A percentile compares a stretch with the other conserved stretches of the same genome.
Conservation (phyloP, 2,888 invertebrate species). For the Ectemnius continuus region DNA sequence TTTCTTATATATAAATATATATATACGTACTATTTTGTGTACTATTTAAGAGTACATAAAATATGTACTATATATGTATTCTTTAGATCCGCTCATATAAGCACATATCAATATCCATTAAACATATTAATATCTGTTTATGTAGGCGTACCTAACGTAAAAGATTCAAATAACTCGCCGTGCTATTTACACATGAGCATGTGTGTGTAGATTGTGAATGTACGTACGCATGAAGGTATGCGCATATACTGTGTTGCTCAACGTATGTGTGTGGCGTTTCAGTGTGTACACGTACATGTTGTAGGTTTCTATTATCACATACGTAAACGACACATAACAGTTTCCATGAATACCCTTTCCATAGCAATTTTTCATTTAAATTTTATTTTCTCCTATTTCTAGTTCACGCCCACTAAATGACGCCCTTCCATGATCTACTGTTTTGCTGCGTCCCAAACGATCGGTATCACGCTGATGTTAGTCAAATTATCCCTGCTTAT, state of each 20-base stretch:
- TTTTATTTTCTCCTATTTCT: constrained; percentile 31
- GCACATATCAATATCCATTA: constrained; percentile 8
- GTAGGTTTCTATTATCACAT: constrained; percentile 55
- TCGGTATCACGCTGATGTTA: constrained; percentile 39
- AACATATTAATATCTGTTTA: background rate
- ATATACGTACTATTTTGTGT: constrained; percentile 25
- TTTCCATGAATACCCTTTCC: constrained; percentile 45
- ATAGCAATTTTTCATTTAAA: constrained; percentile 29
- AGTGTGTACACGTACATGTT: too few relatives aligned
- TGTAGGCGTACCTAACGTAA: constrained; percentile 16
- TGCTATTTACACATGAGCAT: constrained; percentile 53
- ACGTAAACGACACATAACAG: constrained; percentile 63
- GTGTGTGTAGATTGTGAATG: constrained; percentile 35
- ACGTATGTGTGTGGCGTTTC: constrained; percentile 36
- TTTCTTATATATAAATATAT: constrained; percentile 32
- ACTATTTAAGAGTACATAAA: constrained; percentile 1
- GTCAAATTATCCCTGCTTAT: background rate
- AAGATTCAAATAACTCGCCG: constrained; percentile 49
- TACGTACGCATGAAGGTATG: constrained; percentile 19
- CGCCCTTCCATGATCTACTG: constrained; percentile 31
- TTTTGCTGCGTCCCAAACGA: constrained; percentile 38
- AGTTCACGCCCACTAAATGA: constrained; percentile 48
- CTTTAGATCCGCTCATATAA: constrained; percentile 18
- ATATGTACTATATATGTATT: constrained; percentile 26
- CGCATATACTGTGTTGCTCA: constrained; percentile 5